Evolutionary conservation across 64 coral and sea anemone genomes (phyloP).

Genomic region (Actinia tenebrosa): DNA sequence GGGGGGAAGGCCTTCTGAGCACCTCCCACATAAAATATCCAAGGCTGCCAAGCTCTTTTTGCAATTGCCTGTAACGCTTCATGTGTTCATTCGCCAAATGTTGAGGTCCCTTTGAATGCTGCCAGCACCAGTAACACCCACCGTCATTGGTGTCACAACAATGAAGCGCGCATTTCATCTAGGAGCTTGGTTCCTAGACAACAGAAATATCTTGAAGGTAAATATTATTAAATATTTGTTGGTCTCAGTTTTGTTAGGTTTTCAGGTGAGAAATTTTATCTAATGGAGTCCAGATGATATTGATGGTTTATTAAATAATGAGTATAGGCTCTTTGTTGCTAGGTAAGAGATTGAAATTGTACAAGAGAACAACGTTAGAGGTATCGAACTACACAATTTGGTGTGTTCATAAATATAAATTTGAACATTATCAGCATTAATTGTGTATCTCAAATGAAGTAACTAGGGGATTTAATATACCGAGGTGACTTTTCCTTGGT

Average conservation of each 20-base stretch:
- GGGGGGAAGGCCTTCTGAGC: neutral
- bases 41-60: neutral
- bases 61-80: neutral
- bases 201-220: conserved; percentile 5
- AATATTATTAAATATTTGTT: neutral
- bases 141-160: neutral
- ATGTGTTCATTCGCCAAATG: neutral
- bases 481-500: too few relatives aligned
- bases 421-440: too few relatives aligned
- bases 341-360: too few relatives aligned
- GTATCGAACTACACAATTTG: too few relatives aligned
- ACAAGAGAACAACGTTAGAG: too few relatives aligned
- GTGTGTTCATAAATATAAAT: too few relatives aligned
- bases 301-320: too few relatives aligned
- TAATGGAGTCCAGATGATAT: neutral
- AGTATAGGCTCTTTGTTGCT: too few relatives aligned
- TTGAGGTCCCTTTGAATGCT: neutral
- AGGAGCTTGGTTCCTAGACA: neutral
- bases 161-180: neutral
- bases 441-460: too few relatives aligned
- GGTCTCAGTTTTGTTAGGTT: too few relatives aligned
- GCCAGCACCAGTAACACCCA: neutral
- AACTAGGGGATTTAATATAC: too few relatives aligned
- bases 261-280: neutral
- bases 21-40: neutral